These are phyloP conservation scores for Magallana ariakensis DNA, from an alignment of 1,140 invertebrate species.

Conservation along the genomic window DNA sequence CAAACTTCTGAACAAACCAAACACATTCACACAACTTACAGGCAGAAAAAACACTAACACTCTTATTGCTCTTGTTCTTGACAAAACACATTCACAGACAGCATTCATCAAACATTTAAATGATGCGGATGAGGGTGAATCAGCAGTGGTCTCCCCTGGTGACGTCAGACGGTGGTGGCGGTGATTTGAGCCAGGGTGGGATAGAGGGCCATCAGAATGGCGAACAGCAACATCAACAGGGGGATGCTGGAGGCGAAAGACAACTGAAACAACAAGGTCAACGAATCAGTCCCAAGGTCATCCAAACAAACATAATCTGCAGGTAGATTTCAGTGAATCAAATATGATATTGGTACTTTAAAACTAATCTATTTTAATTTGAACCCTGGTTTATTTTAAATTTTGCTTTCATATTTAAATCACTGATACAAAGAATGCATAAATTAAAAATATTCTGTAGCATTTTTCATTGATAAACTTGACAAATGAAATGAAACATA, in stretches of 20 bases:
- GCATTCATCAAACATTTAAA: conserved; percentile 7
- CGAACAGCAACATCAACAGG: conserved; percentile 79
- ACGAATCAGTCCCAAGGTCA: background rate
- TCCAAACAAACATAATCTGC: background rate
- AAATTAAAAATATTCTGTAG: too few species aligned
- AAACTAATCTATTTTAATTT: too few species aligned
- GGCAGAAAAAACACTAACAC: background rate
- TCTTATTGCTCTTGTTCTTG: background rate
- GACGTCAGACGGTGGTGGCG: conserved; percentile 71
- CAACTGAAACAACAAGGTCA: conserved; percentile 69
- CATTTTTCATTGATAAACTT: too few species aligned
- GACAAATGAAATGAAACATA: too few species aligned
- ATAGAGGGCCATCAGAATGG: conserved; percentile 79
- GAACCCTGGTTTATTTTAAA: too few species aligned
- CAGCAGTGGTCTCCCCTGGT: conserved; percentile 22
- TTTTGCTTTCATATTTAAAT: too few species aligned
- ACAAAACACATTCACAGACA: conserved; percentile 6
- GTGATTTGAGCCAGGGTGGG: conserved; percentile 77
- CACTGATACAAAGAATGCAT: too few species aligned
- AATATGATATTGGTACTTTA: too few species aligned
- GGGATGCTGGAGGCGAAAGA: conserved; percentile 79
- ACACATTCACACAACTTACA: background rate
- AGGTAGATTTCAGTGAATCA: too few species aligned
- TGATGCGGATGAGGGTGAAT: conserved; percentile 11
- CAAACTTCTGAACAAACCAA: background rate